Percentiles rank a stretch among this genome's conserved stretches.
These are phyloP conservation scores for Fissipunctia ypsillon DNA, from an alignment of 2,888 invertebrate genomes.

Conservation along the genomic window DNA sequence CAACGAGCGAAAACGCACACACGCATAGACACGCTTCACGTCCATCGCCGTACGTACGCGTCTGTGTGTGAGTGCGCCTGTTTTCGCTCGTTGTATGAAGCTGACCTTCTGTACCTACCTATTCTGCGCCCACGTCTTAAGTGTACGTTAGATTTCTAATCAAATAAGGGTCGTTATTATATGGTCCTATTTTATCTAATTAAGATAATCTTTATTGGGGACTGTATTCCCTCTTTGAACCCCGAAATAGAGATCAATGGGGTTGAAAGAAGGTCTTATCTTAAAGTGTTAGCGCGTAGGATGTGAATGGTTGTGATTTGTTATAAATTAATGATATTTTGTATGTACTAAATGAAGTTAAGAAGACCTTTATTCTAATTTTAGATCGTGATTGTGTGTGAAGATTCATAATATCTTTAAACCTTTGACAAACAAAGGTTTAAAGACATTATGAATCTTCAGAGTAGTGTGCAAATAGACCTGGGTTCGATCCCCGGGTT, in stretches of 20 bases:
- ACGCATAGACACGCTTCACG: neutral
- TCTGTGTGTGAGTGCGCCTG: neutral
- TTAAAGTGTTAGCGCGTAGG: constrained; percentile 15
- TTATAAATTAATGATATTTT: constrained; percentile 4
- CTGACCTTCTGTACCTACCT: neutral
- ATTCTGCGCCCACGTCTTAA: neutral
- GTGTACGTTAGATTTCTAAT: constrained; percentile 53
- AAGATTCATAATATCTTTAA: neutral
- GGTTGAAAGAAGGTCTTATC: constrained; percentile 34
- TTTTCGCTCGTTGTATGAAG: neutral
- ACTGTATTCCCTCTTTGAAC: constrained; percentile 49
- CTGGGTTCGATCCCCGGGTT: neutral
- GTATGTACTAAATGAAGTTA: neutral
- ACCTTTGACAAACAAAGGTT: too few species aligned
- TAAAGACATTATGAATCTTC: too few species aligned
- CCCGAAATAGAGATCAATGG: constrained; percentile 46
- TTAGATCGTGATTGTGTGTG: neutral
- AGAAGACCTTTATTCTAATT: neutral
- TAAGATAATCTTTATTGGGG: constrained; percentile 67
- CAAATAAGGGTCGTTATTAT: constrained; percentile 57
- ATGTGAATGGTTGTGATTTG: constrained; percentile 14
- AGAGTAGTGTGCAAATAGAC: too few species aligned
- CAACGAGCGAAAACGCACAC: neutral
- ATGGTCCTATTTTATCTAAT: constrained; percentile 57
- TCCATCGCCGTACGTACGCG: neutral